These are phyloP conservation scores for Drosophila lacicola DNA, from an alignment of 2,888 invertebrate genomes.

Conservation along the genomic window DNA sequence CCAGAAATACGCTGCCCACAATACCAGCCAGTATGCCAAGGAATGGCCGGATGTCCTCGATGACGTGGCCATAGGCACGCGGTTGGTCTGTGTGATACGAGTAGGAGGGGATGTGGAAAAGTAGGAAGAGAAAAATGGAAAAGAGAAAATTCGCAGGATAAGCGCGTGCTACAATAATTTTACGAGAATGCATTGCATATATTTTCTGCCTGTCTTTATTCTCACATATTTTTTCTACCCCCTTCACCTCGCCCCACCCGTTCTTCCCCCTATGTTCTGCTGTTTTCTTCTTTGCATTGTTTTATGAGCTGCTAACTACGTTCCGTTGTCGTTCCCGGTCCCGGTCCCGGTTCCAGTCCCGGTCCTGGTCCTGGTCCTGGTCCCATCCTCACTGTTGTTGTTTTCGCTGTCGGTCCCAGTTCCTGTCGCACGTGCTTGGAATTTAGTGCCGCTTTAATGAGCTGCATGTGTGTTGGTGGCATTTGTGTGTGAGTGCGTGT, in stretches of 20 bases:
- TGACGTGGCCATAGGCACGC: conserved; percentile 85
- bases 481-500: conserved; percentile 21
- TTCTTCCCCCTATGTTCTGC: background rate
- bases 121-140: conserved; percentile 9
- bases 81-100: conserved; percentile 78
- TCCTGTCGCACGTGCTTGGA: conserved; percentile 70
- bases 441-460: conserved; percentile 76
- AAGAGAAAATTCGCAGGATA: conserved; percentile 34
- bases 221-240: conserved; percentile 14
- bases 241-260: background rate
- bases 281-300: conserved; percentile 57
- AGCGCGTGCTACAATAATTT: conserved; percentile 49
- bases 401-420: conserved; percentile 51
- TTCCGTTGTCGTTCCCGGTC: conserved; percentile 52
- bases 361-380: conserved; percentile 3
- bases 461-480: conserved; percentile 64
- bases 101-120: conserved; percentile 4
- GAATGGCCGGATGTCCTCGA: conserved; percentile 87
- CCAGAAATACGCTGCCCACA: conserved; percentile 86
- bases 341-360: conserved; percentile 20
- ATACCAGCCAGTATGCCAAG: conserved; percentile 86
- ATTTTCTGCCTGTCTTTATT: conserved; percentile 31
- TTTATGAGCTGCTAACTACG: conserved; percentile 81
- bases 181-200: conserved; percentile 45
- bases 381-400: conserved; percentile 33